phyloP scores from a whole-genome alignment of 2,113 vertebrate species.

The Cricetomys ansorgei region DNA sequence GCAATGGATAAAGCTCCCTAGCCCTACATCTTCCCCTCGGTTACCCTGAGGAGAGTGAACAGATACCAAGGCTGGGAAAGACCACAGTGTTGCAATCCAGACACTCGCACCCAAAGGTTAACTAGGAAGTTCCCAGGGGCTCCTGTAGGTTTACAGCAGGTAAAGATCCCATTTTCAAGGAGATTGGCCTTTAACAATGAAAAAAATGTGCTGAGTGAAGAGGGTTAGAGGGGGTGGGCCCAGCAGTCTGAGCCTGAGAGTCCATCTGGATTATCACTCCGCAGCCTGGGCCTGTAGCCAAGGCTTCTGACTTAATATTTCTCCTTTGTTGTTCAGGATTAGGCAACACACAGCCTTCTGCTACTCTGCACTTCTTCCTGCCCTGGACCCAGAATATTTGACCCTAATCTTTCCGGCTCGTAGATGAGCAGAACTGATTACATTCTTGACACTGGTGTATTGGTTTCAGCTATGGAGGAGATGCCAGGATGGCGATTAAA shows the following conservation, averaged over 20 bases:
- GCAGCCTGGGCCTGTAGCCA: slow-evolving; percentile 22
- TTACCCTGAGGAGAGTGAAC: neutral
- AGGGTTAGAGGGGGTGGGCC: neutral
- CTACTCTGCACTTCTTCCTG: slow-evolving; percentile 11
- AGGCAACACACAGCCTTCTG: slow-evolving; percentile 8
- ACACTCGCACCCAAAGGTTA: slow-evolving; percentile 46
- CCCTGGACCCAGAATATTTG: neutral
- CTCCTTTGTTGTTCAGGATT: slow-evolving; percentile 27
- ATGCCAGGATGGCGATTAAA: neutral
- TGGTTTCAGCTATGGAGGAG: neutral
- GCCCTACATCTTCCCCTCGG: neutral
- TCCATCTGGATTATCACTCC: slow-evolving; percentile 50
- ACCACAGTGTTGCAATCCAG: neutral
- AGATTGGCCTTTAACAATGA: slow-evolving; percentile 2
- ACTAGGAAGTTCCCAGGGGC: slow-evolving; percentile 11
- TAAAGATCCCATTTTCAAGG: slow-evolving; percentile 53
- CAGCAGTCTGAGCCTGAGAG: neutral
- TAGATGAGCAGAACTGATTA: neutral
- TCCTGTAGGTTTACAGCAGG: neutral
- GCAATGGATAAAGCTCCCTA: neutral
- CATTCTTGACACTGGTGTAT: neutral
- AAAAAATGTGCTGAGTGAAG: slow-evolving; percentile 56
- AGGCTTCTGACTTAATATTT: slow-evolving; percentile 46
- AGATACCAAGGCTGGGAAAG: neutral
- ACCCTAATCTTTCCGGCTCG: neutral